Evolutionary conservation across 2,888 invertebrate genomes (phyloP).

Genomic region (Hololepta plana): DNA sequence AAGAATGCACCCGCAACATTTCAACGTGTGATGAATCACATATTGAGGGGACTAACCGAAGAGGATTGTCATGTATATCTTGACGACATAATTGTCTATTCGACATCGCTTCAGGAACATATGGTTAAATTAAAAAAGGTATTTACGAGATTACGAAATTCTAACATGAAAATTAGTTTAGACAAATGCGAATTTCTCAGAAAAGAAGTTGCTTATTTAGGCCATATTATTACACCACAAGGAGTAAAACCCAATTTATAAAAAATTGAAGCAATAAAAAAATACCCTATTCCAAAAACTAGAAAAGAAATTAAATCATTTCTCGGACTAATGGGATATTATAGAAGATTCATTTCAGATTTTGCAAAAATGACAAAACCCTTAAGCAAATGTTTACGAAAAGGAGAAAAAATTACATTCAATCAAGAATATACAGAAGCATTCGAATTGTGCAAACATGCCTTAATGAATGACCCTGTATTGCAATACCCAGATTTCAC

Average conservation of each 20-base stretch:
- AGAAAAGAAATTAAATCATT: constrained; percentile 13
- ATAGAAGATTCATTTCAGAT: constrained; percentile 10
- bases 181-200: constrained; percentile 11
- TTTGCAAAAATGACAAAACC: constrained; percentile 12
- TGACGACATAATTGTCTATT: not conserved
- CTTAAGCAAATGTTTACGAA: constrained; percentile 9
- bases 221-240: constrained; percentile 15
- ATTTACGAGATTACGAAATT: constrained; percentile 7
- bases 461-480: constrained; percentile 9
- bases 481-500: constrained; percentile 10
- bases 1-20: too few species aligned
- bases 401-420: constrained; percentile 8
- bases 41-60: too few species aligned
- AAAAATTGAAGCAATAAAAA: constrained; percentile 8
- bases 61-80: constrained; percentile 1
- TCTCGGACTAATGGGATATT: constrained; percentile 18
- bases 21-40: too few species aligned
- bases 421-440: constrained; percentile 4
- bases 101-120: constrained; percentile 6
- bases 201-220: constrained; percentile 15
- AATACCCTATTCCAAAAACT: constrained; percentile 6
- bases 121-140: constrained; percentile 7
- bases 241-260: constrained; percentile 13
- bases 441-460: constrained; percentile 9
- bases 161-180: constrained; percentile 9